These are phyloP conservation scores for Ailuropoda melanoleuca DNA, from an alignment of 2,113 vertebrate species.

Conservation along the genomic window DNA sequence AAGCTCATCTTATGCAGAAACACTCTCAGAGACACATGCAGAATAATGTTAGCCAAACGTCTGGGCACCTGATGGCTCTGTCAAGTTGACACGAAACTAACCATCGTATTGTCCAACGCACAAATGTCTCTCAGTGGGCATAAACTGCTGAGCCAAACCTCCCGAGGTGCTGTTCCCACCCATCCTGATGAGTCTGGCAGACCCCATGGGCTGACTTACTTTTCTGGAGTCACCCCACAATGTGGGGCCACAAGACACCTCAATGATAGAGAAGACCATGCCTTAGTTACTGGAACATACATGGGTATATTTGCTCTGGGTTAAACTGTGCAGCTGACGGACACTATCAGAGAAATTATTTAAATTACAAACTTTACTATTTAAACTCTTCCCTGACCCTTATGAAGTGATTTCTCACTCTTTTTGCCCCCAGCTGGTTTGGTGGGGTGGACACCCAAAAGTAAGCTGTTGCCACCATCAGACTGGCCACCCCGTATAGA, in stretches of 20 bases:
- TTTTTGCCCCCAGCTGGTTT: background rate
- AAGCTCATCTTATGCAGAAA: background rate
- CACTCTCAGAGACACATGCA: background rate
- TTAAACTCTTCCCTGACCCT: background rate
- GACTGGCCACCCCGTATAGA: fast-evolving
- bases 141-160: background rate
- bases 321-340: background rate
- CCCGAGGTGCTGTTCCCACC: too few relatives aligned
- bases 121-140: background rate
- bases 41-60: background rate
- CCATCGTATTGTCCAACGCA: background rate
- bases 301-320: background rate
- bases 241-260: background rate
- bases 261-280: background rate
- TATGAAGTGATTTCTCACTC: background rate
- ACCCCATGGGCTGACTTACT: background rate
- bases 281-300: background rate
- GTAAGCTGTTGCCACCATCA: background rate
- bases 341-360: background rate
- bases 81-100: background rate
- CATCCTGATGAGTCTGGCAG: background rate
- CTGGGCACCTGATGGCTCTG: background rate
- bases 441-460: background rate
- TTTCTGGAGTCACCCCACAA: background rate
- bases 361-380: background rate